phyloP scores from a whole-genome alignment of 37 sponge, comb jelly and placozoan genomes.

The Ephydatia muelleri region DNA sequence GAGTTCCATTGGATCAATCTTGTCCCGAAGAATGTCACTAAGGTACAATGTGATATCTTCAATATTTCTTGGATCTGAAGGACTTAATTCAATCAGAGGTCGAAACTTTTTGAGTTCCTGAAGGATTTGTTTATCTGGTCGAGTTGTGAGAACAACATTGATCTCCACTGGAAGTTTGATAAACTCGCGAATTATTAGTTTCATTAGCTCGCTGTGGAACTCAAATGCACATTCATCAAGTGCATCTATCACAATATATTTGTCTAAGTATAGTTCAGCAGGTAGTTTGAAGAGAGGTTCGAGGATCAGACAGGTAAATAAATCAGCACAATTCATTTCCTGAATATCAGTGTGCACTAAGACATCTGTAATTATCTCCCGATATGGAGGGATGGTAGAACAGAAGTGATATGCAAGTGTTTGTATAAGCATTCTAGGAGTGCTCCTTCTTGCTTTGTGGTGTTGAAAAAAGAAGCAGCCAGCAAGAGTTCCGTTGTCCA shows the following conservation, averaged over 20 bases:
- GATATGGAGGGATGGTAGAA: background rate
- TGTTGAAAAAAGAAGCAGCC: slow-evolving; percentile 47
- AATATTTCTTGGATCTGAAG: slow-evolving; percentile 28
- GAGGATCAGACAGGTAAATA: slow-evolving; percentile 16
- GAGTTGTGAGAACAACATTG: slow-evolving; percentile 19
- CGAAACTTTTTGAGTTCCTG: background rate
- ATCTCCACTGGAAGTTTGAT: slow-evolving; percentile 39
- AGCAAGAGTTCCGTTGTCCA: background rate
- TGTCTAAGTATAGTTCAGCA: background rate
- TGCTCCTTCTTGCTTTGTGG: slow-evolving; percentile 10
- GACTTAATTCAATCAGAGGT: slow-evolving; percentile 24
- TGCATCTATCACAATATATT: slow-evolving; percentile 41
- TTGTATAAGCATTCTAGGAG: slow-evolving; percentile 18
- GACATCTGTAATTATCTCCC: background rate
- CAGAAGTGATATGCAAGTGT: slow-evolving; percentile 17
- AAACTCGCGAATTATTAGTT: slow-evolving; percentile 31
- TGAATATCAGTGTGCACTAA: background rate
- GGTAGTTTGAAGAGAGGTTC: slow-evolving; percentile 20
- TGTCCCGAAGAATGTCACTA: background rate
- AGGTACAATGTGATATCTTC: slow-evolving; percentile 24
- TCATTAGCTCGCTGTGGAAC: slow-evolving; percentile 6
- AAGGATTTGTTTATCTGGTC: slow-evolving; percentile 37
- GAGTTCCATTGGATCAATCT: background rate
- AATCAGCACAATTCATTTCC: background rate
- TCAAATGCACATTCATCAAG: slow-evolving; percentile 55